Percentiles rank a stretch among this genome's conserved stretches.
phyloP scores from a whole-genome alignment of 2,888 invertebrate species.

The Campopleginae sp. region DNA sequence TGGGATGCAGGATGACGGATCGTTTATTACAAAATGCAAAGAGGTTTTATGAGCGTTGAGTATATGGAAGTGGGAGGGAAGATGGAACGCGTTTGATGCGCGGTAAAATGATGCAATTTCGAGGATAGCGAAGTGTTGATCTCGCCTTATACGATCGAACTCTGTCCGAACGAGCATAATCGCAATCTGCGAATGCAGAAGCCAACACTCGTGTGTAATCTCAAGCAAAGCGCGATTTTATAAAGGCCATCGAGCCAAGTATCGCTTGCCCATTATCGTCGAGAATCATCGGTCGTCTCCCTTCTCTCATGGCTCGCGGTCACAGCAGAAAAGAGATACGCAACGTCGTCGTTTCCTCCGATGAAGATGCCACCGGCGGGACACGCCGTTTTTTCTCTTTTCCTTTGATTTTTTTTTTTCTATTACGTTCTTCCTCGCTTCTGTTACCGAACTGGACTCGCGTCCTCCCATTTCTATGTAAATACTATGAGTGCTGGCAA shows the following conservation, averaged over 20 bases:
- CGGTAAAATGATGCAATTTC: conserved; percentile 53
- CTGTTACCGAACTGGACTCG: conserved; percentile 11
- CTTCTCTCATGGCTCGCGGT: conserved; percentile 16
- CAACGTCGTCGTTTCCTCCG: conserved; percentile 74
- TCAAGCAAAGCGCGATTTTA: conserved; percentile 54
- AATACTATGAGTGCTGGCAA: conserved; percentile 55
- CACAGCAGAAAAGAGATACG: conserved; percentile 33
- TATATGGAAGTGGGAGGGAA: not conserved
- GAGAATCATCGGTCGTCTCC: conserved; percentile 45
- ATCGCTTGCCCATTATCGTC: conserved; percentile 68
- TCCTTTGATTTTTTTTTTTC: conserved; percentile 33
- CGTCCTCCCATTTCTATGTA: conserved; percentile 46
- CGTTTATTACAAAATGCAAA: conserved; percentile 43
- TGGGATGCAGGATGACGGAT: conserved; percentile 41
- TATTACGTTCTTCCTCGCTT: not conserved
- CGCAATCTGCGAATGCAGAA: conserved; percentile 48
- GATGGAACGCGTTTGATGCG: conserved; percentile 49
- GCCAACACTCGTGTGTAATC: conserved; percentile 36
- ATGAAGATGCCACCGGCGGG: conserved; percentile 60
- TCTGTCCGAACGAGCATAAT: conserved; percentile 22
- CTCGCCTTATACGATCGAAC: conserved; percentile 59
- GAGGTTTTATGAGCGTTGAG: not conserved
- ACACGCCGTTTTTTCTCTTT: conserved; percentile 48
- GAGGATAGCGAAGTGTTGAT: conserved; percentile 41
- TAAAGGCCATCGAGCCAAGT: conserved; percentile 62